Evolutionary conservation across 2,113 vertebrate species (phyloP), one percentile per base, ranked within the genome.

Genomic region (Speoplatyrhinus poulsoni): DNA sequence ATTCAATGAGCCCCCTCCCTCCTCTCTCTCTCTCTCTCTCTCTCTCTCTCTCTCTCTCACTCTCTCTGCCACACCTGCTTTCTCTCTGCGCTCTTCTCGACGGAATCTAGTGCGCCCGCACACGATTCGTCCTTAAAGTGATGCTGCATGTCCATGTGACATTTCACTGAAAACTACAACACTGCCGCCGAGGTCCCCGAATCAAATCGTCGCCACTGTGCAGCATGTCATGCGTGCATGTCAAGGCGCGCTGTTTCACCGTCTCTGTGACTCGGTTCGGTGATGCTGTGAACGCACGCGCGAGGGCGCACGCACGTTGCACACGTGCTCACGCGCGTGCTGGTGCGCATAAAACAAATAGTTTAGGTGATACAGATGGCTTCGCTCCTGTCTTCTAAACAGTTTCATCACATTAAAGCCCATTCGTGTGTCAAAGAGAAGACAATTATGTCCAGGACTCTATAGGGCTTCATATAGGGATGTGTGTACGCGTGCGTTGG

Each of bases 191-290:
- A 74, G 19, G 48, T 63, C 62, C 63, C 60, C 46, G 62, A 15
- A 15, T 36, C 8, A 47, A 66, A 46, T 60, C 52, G 49, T 77
- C 49, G 73, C 46, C 1, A 67, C 53, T 77, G 59, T 75, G 80
- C 54, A 46, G 65, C 67, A 73, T 65, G 55, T 72, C 70, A 53
- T 78, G 66, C 77, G 60, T 52, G 32, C 58, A 10, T 12, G 26
- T 26, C 26, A 11, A 17, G 19, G 47, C 11, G 55, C 17, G 49
- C 15, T 50, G 58, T 41, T 63, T 19, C 73, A 57, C 78, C 61
- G 68, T 73, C 75, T 80, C 82, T 86, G 87, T 86, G 84, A 85
- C 82, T 84, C 60, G 59, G 61, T 50, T 75, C 62, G 74, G 69
- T 54, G 48, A 50, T 63, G 69, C 64, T 41, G 9, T 60, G 46